A percentile compares a stretch with the other conserved stretches of the same genome.
Conservation (phyloP, 2,113 vertebrate genomes). For the Hyperoodon ampullatus region DNA sequence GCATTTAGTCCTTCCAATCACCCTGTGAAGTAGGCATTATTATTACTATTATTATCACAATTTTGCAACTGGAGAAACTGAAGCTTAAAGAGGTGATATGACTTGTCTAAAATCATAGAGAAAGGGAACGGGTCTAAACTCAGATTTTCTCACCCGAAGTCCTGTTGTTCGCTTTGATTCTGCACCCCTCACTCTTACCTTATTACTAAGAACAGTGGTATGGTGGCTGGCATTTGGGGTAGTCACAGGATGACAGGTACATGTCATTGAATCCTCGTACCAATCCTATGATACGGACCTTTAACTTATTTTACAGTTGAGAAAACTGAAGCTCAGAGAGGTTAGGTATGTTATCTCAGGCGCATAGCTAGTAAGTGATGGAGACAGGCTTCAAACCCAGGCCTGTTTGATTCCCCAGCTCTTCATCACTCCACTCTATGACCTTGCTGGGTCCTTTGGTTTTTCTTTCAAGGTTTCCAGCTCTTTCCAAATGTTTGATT, state of each 20-base stretch:
- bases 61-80: not conserved
- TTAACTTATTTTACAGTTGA: not conserved
- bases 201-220: not conserved
- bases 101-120: not conserved
- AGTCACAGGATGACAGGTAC: not conserved
- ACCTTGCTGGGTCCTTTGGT: not conserved
- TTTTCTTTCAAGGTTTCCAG: not conserved
- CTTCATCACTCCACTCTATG: not conserved
- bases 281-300: not conserved
- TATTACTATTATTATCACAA: not conserved
- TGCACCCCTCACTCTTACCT: not conserved
- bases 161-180: not conserved
- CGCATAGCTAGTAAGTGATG: not conserved
- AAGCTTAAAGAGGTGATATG: not conserved
- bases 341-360: not conserved
- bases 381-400: not conserved
- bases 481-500: conserved; percentile 20
- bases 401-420: not conserved
- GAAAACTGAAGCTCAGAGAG: conserved; percentile 7
- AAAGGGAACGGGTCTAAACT: not conserved
- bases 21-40: not conserved
- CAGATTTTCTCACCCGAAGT: not conserved
- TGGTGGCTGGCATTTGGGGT: not conserved
- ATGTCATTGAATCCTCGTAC: not conserved
- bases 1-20: not conserved